Evolutionary conservation across 1,140 invertebrate genomes (phyloP).

Genomic region (Drosophila ananassae): DNA sequence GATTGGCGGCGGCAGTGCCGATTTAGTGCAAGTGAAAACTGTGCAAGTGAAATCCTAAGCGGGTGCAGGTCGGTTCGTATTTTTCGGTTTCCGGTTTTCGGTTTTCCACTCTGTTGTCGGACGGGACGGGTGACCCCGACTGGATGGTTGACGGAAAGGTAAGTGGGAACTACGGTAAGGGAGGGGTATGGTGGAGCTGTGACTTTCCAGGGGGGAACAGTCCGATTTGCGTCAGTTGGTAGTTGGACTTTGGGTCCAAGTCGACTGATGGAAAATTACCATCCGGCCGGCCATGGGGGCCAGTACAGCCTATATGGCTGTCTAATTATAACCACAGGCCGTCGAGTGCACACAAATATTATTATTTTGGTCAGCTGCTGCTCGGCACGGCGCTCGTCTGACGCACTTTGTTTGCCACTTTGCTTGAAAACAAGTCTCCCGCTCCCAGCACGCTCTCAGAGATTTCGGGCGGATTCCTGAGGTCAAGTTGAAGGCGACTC

Average conservation of each 20-base stretch:
- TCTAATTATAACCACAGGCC: constrained; percentile 37
- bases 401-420: constrained; percentile 33
- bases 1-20: constrained; percentile 71
- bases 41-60: constrained; percentile 29
- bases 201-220: too few relatives aligned
- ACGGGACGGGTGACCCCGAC: not conserved
- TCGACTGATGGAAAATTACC: not conserved
- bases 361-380: constrained; percentile 9
- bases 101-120: constrained; percentile 8
- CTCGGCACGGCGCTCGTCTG: constrained; percentile 16
- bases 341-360: constrained; percentile 13
- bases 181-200: not conserved
- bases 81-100: constrained; percentile 1
- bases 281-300: not conserved
- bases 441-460: not conserved
- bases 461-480: constrained; percentile 36
- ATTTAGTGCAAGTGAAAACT: not conserved
- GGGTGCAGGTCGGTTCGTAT: not conserved
- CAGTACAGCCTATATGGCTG: not conserved
- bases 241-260: too few relatives aligned
- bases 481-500: constrained; percentile 75
- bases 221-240: too few relatives aligned
- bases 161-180: not conserved
- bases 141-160: not conserved
- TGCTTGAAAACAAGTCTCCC: not conserved